phyloP scores from a whole-genome alignment of 2,888 invertebrate genomes.

The Bedellia somnulentella region DNA sequence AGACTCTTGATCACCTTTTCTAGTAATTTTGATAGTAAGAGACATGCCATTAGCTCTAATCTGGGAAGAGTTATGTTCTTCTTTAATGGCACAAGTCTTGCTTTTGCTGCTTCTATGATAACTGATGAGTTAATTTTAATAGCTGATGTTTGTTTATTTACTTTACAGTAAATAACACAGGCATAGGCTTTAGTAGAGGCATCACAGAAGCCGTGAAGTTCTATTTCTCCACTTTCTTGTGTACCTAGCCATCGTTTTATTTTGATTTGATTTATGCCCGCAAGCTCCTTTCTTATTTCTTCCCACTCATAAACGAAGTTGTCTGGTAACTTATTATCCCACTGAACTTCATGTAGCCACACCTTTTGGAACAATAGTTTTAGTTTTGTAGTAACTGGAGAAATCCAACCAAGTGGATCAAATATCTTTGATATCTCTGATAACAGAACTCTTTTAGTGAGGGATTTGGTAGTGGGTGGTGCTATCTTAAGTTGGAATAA shows the following conservation, averaged over 20 bases:
- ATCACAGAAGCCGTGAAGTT: conserved; percentile 2
- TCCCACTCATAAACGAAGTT: conserved; percentile 10
- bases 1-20: background rate
- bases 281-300: conserved; percentile 7
- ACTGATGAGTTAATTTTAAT: too few species aligned
- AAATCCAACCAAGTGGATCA: conserved; percentile 14
- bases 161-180: background rate
- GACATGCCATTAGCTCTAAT: background rate
- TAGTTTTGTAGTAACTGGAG: conserved; percentile 11
- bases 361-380: conserved; percentile 13
- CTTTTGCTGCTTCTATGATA: too few species aligned
- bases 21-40: conserved; percentile 1
- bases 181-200: background rate
- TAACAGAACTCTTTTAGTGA: background rate
- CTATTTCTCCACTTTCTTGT: conserved; percentile 2
- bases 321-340: conserved; percentile 10
- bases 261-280: conserved; percentile 3
- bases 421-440: conserved; percentile 12
- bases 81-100: background rate
- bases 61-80: background rate
- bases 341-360: conserved; percentile 8
- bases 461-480: background rate
- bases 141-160: too few species aligned
- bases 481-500: background rate
- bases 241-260: conserved; percentile 6